phyloP scores from a whole-genome alignment of 2,888 invertebrate genomes.

The Cheilosia urbana region DNA sequence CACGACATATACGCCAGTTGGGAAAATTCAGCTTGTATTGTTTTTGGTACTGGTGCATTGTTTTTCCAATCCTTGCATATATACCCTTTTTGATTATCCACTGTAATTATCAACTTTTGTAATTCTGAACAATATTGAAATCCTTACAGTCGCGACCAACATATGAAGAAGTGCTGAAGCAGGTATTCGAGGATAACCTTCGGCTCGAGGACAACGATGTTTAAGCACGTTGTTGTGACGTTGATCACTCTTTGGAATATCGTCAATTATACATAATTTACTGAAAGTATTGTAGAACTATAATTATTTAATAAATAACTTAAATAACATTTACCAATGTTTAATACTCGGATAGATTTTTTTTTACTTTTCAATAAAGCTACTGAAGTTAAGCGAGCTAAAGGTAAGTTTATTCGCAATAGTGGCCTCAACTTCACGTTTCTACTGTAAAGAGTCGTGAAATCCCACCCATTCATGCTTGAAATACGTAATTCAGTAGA shows the following conservation, averaged over 20 bases:
- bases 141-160: constrained; percentile 80
- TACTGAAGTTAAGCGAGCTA: too few relatives aligned
- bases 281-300: background rate
- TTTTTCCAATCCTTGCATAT: background rate
- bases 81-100: background rate
- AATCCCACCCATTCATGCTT: too few relatives aligned
- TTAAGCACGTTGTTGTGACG: constrained; percentile 50
- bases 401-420: too few relatives aligned
- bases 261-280: background rate
- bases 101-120: background rate
- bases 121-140: constrained; percentile 24
- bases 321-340: background rate
- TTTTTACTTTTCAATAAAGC: too few relatives aligned
- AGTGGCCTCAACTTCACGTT: too few relatives aligned
- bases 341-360: too few relatives aligned
- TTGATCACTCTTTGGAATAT: background rate
- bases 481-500: too few relatives aligned
- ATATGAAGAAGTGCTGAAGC: constrained; percentile 82
- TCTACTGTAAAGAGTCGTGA: too few relatives aligned
- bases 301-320: constrained; percentile 8
- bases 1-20: background rate
- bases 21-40: background rate
- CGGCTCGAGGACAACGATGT: constrained; percentile 77
- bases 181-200: constrained; percentile 80
- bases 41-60: background rate